A percentile compares a stretch with the other conserved stretches of the same genome.
phyloP scores from a whole-genome alignment of 2,888 invertebrate genomes.

The Pseudococcus longispinus region DNA sequence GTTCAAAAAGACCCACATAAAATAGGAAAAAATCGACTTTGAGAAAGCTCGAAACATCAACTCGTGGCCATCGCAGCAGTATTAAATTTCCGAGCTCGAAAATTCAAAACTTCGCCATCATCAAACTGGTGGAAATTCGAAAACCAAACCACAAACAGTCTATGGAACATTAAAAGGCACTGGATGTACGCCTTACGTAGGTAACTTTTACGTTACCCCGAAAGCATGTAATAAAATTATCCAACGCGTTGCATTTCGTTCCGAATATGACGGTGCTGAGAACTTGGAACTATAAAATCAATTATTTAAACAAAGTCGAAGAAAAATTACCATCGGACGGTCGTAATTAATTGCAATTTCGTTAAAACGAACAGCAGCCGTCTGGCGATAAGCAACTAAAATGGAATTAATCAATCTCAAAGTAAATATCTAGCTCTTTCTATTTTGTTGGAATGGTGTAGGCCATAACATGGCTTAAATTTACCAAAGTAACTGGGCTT shows the following conservation, averaged over 20 bases:
- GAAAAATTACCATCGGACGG: neutral
- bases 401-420: conserved; percentile 28
- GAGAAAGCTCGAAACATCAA: neutral
- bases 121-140: neutral
- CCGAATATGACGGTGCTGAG: neutral
- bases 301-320: conserved; percentile 22
- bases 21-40: neutral
- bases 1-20: neutral
- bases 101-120: neutral
- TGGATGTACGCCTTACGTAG: neutral
- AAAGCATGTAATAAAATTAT: conserved; percentile 10
- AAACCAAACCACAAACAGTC: neutral
- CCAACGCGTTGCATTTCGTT: neutral
- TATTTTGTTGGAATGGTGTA: neutral
- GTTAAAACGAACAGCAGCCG: neutral
- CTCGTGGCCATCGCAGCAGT: neutral
- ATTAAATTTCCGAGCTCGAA: neutral
- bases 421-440: neutral
- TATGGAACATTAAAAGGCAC: neutral
- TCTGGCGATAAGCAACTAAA: conserved; percentile 22
- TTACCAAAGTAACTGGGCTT: neutral
- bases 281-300: conserved; percentile 20
- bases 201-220: neutral
- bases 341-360: neutral
- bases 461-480: neutral